Base-by-base conservation (phyloP, 2,113 vertebrate species). In the Melanotaenia duboulayi region DNA sequence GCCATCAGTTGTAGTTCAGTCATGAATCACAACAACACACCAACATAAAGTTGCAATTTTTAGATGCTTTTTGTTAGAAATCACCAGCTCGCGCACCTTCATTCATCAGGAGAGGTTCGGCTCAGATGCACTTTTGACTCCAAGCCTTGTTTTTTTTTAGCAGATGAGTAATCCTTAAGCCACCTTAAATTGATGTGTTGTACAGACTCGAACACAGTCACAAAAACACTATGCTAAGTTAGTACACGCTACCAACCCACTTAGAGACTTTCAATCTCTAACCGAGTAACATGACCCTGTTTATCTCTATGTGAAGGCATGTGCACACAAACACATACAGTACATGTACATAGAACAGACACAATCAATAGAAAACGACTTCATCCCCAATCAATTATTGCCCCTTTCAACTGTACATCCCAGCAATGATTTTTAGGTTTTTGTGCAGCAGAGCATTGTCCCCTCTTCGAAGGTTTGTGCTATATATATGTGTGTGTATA, bases 331-430 rank as follows among this genome's bases (percentile, higher is more conserved):
- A 90, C 85, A 90, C 87, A 80, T 63, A 90, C 83, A 89, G 80
- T 79, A 91, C 87, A 87, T 76, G 83, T 85, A 92, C 89, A 90
- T 79, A 81, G 66, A 89, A 90, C 86, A 86, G 81, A 90, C 82
- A 88, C 78, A 74, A 77, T 90, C 84, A 89, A 91, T 90, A 90
- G 85, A 91, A 93, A 93, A 89, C 66, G 8, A 85, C 79, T 68
- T 85, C 76, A 81, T 77, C 76, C 88, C 90, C 59, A 57, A 79
- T 85, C 66, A 19, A 90, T 92, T 92, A 92, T 92, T 91, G 90
- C 90, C 90, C 92, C 90, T 90, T 88, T 90, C 71, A 54, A 90
- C 90, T 90, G 89, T 92, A 92, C 92, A 92, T 92, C 92, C 90
- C 92, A 93, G 90, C 92, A 91, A 89, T 90, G 90, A 76, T 91